A percentile compares a stretch with the other conserved stretches of the same genome.
Conservation (phyloP, 2,888 invertebrate species). For the Drosophila lutescens region DNA sequence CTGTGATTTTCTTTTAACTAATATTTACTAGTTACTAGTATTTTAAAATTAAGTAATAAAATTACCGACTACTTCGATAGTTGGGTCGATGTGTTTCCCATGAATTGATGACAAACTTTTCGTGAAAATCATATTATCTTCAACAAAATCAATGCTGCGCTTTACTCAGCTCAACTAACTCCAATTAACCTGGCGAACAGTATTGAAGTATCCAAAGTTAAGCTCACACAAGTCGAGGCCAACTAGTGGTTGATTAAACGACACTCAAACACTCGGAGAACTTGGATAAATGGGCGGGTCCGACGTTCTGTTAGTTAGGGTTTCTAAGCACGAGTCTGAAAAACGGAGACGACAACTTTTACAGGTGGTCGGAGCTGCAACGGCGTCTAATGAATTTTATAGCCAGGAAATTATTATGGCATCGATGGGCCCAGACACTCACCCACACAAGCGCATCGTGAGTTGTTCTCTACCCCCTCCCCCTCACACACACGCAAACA, state of each 20-base stretch:
- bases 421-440: constrained; percentile 60
- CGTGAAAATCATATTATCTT: no score
- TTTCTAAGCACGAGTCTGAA: constrained; percentile 6
- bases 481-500: constrained; percentile 5
- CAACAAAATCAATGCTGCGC: background rate
- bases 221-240: background rate
- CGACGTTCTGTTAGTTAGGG: background rate
- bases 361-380: constrained; percentile 72
- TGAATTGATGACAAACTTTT: no score
- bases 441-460: background rate
- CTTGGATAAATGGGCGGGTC: background rate
- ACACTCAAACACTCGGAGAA: background rate
- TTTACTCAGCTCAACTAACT: background rate
- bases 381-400: constrained; percentile 81
- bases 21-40: no score
- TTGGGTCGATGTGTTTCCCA: no score
- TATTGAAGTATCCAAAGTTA: background rate
- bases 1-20: no score
- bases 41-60: no score
- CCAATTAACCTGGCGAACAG: background rate
- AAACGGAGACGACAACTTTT: constrained; percentile 45
- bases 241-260: constrained; percentile 11
- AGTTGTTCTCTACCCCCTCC: no score
- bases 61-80: no score
- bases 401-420: constrained; percentile 80